These are phyloP conservation scores for Eretmochelys imbricata DNA, from an alignment of 2,113 vertebrate species.

Conservation along the genomic window DNA sequence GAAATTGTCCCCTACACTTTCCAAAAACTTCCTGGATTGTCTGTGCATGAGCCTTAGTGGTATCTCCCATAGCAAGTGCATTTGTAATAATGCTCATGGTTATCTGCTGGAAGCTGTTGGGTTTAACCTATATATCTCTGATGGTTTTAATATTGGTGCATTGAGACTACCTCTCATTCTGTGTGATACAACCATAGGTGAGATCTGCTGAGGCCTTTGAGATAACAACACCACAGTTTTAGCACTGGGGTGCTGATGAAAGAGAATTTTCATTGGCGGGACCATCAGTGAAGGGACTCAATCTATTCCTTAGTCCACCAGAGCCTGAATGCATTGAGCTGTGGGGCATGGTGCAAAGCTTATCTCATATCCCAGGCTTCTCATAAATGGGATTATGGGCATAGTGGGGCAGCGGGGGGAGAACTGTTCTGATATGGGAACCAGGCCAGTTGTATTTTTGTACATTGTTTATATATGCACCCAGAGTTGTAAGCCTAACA, in stretches of 20 bases:
- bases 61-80: background rate
- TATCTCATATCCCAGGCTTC: background rate
- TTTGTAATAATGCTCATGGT: background rate
- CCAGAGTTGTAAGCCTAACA: background rate
- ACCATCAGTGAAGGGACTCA: background rate
- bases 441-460: background rate
- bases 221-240: background rate
- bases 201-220: background rate
- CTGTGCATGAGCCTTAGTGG: too few relatives aligned
- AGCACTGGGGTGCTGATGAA: background rate
- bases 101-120: fast-evolving
- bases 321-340: background rate
- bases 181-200: background rate
- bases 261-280: background rate
- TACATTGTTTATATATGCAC: fast-evolving
- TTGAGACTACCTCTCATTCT: background rate
- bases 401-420: background rate
- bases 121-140: background rate
- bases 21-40: too few relatives aligned
- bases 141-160: background rate
- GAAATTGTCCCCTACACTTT: too few relatives aligned
- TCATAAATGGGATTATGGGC: background rate
- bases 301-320: background rate
- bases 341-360: background rate
- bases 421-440: background rate